Conservation (phyloP, 2,113 vertebrate species). For the Halichoerus grypus region DNA sequence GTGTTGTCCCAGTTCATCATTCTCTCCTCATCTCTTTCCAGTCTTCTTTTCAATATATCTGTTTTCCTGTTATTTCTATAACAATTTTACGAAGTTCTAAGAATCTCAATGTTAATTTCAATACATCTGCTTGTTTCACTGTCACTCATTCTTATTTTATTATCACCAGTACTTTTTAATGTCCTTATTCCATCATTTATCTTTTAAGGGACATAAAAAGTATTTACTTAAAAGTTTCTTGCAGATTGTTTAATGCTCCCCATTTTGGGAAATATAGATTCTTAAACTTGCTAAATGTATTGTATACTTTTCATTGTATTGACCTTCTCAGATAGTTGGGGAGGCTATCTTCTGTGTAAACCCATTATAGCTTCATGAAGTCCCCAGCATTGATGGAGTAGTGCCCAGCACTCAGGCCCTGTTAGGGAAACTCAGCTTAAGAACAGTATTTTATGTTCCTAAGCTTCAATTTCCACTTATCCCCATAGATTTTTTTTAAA, state of each 20-base stretch:
- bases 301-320: not conserved
- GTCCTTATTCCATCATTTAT: not conserved
- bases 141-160: not conserved
- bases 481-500: not conserved
- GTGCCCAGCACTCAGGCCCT: not conserved
- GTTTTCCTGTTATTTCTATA: not conserved
- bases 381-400: not conserved
- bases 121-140: not conserved
- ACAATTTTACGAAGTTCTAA: not conserved
- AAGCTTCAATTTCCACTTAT: not conserved
- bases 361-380: not conserved
- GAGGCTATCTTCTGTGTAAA: not conserved
- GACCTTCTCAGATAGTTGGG: not conserved
- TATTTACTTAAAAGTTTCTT: conserved; percentile 5
- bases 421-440: not conserved
- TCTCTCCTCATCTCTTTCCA: not conserved
- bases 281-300: not conserved
- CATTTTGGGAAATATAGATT: not conserved
- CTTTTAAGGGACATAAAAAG: conserved; percentile 12
- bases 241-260: not conserved
- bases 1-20: not conserved
- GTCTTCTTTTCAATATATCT: not conserved
- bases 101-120: not conserved
- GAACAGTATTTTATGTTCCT: not conserved
- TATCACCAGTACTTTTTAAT: not conserved